Conservation (phyloP, 1,140 invertebrate species). For the Drosophila nikananu region DNA sequence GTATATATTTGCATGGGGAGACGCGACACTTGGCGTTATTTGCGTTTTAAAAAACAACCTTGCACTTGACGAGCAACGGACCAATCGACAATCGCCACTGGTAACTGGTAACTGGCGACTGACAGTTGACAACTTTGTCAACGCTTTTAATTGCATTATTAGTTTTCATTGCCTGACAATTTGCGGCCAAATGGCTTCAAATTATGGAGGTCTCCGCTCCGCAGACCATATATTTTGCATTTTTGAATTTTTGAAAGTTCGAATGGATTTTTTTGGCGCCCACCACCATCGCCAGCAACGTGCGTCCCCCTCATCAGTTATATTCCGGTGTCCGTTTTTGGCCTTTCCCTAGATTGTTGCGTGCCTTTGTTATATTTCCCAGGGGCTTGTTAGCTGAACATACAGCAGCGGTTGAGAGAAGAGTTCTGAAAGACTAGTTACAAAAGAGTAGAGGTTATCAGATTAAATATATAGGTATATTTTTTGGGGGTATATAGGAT, state of each 20-base stretch:
- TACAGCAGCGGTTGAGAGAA: constrained; percentile 12
- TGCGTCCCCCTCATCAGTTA: constrained; percentile 22
- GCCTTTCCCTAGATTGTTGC: constrained; percentile 66
- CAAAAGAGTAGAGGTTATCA: too few species aligned
- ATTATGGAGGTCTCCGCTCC: constrained; percentile 12
- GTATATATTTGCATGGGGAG: constrained; percentile 41
- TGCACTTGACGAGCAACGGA: constrained; percentile 66
- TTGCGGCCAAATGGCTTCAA: constrained; percentile 49
- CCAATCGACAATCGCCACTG: constrained; percentile 11
- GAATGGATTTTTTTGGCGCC: constrained; percentile 14
- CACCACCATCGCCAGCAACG: not conserved
- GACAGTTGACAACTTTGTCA: constrained; percentile 73
- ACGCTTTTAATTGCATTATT: constrained; percentile 78
- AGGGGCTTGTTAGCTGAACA: constrained; percentile 64
- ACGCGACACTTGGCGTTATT: constrained; percentile 57
- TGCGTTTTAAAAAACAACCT: constrained; percentile 72
- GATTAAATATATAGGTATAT: too few species aligned
- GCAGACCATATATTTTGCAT: not conserved
- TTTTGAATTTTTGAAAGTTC: constrained; percentile 32
- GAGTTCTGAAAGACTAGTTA: not conserved
- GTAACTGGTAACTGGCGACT: constrained; percentile 11
- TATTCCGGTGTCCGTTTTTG: constrained; percentile 43
- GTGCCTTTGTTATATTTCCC: constrained; percentile 79
- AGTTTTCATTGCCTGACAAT: constrained; percentile 68
- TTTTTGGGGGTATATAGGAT: too few species aligned